Base-by-base conservation (phyloP, 2,888 invertebrate species). In the Cordilura impudica region DNA sequence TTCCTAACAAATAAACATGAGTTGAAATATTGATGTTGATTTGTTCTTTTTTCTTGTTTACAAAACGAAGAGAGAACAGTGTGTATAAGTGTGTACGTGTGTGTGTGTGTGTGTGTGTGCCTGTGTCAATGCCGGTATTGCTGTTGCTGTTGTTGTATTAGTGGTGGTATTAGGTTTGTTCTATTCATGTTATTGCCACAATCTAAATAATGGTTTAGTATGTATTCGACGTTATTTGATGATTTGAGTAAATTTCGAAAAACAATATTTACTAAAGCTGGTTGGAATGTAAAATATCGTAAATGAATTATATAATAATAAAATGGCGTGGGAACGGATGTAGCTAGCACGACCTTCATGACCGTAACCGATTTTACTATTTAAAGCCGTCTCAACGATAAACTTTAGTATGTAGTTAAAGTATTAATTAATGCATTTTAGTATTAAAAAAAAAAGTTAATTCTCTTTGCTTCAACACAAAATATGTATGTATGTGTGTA, bases 221-320 rank as follows among this genome's bases (percentile, higher is more conserved):
- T 78, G 70, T 74, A 61, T 70, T 70, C 60, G 56, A 53, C 70
- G 78, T 66, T 74, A 47, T 73, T 51, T 43, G 43, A 78, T 78
- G 73, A 73, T 70, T 74, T 66, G 66, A 74, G 65, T 60, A 74
- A 66, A 74, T 73, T 60, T 54, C 23, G 61, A 54, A 60, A 47
- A 29, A 3, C 23, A 78, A 74, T 78, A 78, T 78, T 78, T 78
- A 54, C 47, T 21, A 39, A 78, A 78, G 63, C 73, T 78, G 74
- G 49, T 74, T 66, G 61, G 78, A 29, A 74, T 78, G 35, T 8
- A 60, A 78, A 49, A 65, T 72, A 58, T 56, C 51, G 31, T 14
- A 31, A 72, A 47, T 67, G 60, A 71, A 54, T 67, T 71, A 56
- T 26, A 53, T 61, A 53, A 67, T 21, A 67, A 67, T 19, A 26